These are phyloP conservation scores for Mirza zaza DNA, from an alignment of 2,113 vertebrate genomes.

Conservation along the genomic window DNA sequence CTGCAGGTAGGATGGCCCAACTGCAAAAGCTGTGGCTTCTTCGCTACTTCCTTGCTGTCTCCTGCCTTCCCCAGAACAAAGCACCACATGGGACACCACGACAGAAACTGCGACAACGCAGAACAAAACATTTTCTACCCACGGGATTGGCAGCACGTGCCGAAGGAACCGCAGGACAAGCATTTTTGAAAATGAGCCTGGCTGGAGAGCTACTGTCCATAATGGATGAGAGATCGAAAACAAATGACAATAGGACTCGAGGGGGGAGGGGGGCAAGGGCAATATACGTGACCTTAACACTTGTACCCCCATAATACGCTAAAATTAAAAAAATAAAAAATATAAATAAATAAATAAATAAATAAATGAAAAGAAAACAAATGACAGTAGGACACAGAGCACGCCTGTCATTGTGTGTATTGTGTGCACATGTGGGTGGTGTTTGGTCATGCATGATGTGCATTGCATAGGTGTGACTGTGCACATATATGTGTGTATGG, in stretches of 20 bases:
- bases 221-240: slow-evolving; percentile 20
- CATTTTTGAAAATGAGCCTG: slow-evolving; percentile 6
- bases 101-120: not conserved
- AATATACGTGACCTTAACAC: too few species aligned
- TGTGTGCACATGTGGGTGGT: rapidly evolving
- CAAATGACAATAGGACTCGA: not conserved
- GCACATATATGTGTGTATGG: not conserved
- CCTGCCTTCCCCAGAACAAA: not conserved
- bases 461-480: not conserved
- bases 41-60: not conserved
- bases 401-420: not conserved
- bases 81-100: not conserved
- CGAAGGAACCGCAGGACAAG: slow-evolving; percentile 32
- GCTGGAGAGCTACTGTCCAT: slow-evolving; percentile 25
- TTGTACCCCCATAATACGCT: too few species aligned
- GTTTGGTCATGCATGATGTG: not conserved
- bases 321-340: too few species aligned
- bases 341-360: too few species aligned
- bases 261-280: too few species aligned
- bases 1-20: not conserved
- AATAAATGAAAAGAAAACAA: not conserved
- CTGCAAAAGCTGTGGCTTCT: not conserved
- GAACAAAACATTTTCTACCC: not conserved
- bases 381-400: not conserved
- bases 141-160: not conserved